Base-by-base conservation (phyloP, 2,113 vertebrate species). In the western clawed frog (Xenopus tropicalis) region DNA sequence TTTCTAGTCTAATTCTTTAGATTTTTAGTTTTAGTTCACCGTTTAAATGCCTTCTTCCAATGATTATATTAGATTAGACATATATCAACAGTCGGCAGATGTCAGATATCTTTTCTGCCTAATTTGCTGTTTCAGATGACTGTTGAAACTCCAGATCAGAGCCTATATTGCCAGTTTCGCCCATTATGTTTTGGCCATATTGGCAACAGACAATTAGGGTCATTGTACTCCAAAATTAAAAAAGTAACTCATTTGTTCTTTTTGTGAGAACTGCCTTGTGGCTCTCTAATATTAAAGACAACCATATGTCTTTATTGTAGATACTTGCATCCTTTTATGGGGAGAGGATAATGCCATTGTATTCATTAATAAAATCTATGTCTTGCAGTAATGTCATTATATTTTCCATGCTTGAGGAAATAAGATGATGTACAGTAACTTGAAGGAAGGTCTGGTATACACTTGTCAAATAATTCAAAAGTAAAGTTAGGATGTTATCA, bases 361-460 rank as follows among this genome's bases (percentile, higher is more conserved):
- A 59, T 74, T 74, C 67, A 74, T 74, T 74, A 67, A 74, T 74
- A 67, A 66, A 74, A n/a, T 74, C 63, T 56, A 67, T 74, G 61
- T 61, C 64, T 74, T 51, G 48, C 64, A 66, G 52, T 29, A 73
- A 66, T 73, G 44, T 23, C 10, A 59, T 67, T 74, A 67, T 29
- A 67, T 59, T 66, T 67, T 61, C 29, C 54, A 61, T 37, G 72
- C 72, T 74, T n/a, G 22, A 67, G 72, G 72, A 74, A 67, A 61
- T 10, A 46, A 8, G 24, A 67, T 67, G 64, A 67, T 74, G 51
- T 67, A 67, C 29, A 37, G 29, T 67, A 56, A 29, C 56, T 61
- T 67, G 56, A 42, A 67, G 64, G 20, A 67, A 43, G 72, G 58
- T 61, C 72, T 58, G 54, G 63, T 67, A 43, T 56, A 20, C 72